Percentiles rank a stretch among this genome's conserved stretches.
phyloP scores from a whole-genome alignment of 2,113 vertebrate species.

The Phylloscopus trochilus region DNA sequence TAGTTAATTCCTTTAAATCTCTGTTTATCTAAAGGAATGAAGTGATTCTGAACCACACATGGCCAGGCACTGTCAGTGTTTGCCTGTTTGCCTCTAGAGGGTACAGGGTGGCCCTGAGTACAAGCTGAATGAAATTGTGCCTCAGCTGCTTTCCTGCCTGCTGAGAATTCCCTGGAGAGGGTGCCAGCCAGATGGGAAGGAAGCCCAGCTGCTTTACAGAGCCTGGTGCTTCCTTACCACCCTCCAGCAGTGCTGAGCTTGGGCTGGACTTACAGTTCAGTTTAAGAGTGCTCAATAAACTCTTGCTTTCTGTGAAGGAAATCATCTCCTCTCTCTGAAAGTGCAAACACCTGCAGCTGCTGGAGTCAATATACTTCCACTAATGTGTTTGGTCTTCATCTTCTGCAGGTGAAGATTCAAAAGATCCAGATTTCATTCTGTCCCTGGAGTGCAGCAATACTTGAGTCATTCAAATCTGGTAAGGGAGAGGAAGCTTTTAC shows the following conservation, averaged over 20 bases:
- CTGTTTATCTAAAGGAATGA: not conserved
- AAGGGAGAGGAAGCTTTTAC: not conserved
- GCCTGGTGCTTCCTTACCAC: not conserved
- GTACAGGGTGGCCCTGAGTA: not conserved
- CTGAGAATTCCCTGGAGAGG: fast-evolving
- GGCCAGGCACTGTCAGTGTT: not conserved
- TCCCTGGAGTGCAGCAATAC: fast-evolving
- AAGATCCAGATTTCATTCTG: not conserved
- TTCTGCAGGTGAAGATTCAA: not conserved
- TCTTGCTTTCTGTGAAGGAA: not conserved
- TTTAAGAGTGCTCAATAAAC: not conserved
- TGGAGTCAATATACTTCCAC: not conserved
- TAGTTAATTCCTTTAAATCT: not conserved
- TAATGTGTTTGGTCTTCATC: not conserved
- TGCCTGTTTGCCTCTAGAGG: not conserved
- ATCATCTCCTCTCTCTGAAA: not conserved
- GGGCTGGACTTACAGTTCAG: not conserved
- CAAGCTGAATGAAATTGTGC: not conserved
- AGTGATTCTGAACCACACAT: not conserved
- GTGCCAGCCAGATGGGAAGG: not conserved
- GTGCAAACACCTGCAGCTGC: not conserved
- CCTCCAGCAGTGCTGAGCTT: not conserved
- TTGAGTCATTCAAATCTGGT: not conserved
- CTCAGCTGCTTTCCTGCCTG: not conserved
- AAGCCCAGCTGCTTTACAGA: not conserved